These are phyloP conservation scores for Chaetura pelagica DNA, from an alignment of 2,113 vertebrate species.

Conservation along the genomic window DNA sequence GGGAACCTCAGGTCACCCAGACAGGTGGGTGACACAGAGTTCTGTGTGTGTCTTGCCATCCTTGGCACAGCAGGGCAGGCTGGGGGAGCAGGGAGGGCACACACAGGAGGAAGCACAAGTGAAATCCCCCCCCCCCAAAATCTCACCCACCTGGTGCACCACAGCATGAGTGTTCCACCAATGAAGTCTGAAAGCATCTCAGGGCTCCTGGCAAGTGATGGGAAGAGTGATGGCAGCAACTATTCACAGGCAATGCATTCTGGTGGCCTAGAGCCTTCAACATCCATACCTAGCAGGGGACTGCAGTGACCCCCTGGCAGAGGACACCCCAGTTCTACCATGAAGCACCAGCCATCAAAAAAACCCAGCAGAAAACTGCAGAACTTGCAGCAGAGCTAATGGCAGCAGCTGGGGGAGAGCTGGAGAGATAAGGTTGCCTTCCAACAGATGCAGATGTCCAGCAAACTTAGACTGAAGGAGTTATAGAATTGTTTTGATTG, in stretches of 20 bases:
- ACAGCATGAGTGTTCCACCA: background rate
- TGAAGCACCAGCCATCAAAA: background rate
- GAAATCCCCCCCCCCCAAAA: background rate
- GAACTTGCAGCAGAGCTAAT: background rate
- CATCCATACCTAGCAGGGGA: background rate
- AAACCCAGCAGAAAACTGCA: background rate
- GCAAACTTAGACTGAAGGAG: background rate
- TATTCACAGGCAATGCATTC: background rate
- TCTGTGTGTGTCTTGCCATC: accelerated
- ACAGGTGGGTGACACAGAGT: background rate
- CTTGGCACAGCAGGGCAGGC: background rate
- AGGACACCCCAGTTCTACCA: accelerated
- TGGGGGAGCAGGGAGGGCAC: background rate
- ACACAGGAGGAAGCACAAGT: accelerated
- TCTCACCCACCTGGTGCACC: background rate
- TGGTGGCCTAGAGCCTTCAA: background rate
- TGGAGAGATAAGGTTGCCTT: accelerated
- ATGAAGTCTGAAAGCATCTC: background rate
- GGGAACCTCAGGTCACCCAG: background rate
- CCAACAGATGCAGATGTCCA: background rate
- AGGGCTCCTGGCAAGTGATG: background rate
- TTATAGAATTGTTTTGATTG: too few species aligned
- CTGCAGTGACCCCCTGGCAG: accelerated
- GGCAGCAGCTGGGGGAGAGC: background rate
- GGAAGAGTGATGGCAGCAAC: background rate